Conservation (phyloP, 2,797 vertebrate species). For the Falco biarmicus region DNA sequence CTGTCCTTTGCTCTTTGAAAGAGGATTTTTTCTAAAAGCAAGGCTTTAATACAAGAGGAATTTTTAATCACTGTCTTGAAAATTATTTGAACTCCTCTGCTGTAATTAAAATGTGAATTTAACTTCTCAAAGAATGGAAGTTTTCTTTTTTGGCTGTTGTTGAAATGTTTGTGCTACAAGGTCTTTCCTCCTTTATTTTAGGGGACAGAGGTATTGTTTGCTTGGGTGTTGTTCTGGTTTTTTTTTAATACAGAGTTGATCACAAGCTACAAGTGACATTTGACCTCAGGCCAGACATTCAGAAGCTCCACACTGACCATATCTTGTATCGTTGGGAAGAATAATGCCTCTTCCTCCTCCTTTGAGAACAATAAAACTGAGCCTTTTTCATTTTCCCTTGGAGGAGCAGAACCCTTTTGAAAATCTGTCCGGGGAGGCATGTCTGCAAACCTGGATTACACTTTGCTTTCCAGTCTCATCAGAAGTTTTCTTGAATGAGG, state of each 20-base stretch:
- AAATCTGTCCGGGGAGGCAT: not conserved
- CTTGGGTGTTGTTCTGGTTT: not conserved
- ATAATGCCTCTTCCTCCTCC: not conserved
- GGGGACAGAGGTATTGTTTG: not conserved
- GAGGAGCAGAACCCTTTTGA: not conserved
- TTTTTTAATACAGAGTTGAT: not conserved
- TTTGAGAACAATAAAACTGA: not conserved
- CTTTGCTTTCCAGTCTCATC: not conserved
- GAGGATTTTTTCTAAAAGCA: not conserved
- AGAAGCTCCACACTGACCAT: accelerated
- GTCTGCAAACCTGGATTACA: not conserved
- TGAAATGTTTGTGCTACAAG: not conserved
- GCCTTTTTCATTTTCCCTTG: not conserved
- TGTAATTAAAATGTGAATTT: not conserved
- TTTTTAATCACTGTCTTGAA: not conserved
- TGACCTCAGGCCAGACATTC: not conserved
- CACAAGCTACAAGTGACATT: not conserved
- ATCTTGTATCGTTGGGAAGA: not conserved
- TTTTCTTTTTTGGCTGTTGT: not conserved
- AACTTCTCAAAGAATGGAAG: not conserved
- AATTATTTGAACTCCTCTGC: not conserved
- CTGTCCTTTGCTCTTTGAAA: not conserved
- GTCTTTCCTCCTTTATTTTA: not conserved
- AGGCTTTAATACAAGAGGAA: not conserved
- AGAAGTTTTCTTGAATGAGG: conserved; percentile 10